Conservation (phyloP, 2,797 vertebrate species). For the Acipenser transmontanus region DNA sequence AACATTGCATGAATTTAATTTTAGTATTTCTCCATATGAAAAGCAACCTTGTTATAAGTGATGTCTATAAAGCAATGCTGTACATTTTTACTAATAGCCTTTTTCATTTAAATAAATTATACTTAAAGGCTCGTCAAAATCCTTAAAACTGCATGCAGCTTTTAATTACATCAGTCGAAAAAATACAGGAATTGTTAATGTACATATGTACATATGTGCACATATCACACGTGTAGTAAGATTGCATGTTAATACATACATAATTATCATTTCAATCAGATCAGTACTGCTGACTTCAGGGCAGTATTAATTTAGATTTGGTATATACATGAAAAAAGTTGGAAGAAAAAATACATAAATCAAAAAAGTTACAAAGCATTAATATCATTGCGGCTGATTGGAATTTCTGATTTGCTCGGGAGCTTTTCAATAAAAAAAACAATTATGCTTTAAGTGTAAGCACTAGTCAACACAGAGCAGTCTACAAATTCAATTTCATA, state of each 20-base stretch:
- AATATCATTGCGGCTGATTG: constrained; percentile 44
- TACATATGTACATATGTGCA: too few species aligned
- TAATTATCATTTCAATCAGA: constrained; percentile 61
- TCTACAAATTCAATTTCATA: constrained; percentile 77
- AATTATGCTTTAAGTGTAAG: constrained; percentile 82
- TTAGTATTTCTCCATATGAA: too few species aligned
- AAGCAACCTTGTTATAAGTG: too few species aligned
- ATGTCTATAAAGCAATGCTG: too few species aligned
- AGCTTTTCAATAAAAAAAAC: constrained; percentile 88
- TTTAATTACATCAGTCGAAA: too few species aligned
- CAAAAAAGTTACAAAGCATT: constrained; percentile 15
- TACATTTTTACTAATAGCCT: too few species aligned
- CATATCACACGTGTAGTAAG: constrained; percentile 31
- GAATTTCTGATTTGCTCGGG: constrained; percentile 68
- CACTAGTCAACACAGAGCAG: constrained; percentile 74
- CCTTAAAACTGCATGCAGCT: too few species aligned
- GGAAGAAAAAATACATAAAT: neutral
- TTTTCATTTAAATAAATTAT: too few species aligned
- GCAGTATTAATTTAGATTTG: neutral
- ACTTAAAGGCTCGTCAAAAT: too few species aligned
- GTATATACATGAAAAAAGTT: neutral
- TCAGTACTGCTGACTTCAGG: constrained; percentile 29
- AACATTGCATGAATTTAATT: too few species aligned
- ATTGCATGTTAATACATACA: constrained; percentile 68
- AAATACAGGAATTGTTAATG: too few species aligned